Conservation (phyloP, 2,888 invertebrate species). For the Scotopteryx bipunctaria region DNA sequence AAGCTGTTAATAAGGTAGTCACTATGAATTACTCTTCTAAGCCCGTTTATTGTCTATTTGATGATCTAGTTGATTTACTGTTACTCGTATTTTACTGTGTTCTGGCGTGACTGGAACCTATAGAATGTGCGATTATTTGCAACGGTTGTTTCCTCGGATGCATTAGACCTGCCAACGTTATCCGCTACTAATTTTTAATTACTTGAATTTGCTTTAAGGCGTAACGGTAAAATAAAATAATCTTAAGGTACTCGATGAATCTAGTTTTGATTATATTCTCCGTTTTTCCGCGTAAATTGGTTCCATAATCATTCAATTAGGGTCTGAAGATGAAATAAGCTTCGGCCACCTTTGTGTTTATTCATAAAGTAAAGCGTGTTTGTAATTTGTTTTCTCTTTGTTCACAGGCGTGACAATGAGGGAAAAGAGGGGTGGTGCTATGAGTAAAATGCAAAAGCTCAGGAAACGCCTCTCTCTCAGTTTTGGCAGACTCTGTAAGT, state of each 20-base stretch:
- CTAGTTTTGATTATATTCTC: too few relatives aligned
- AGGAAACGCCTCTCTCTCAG: slow-evolving; percentile 97
- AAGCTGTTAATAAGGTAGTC: too few relatives aligned
- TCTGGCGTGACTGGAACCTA: slow-evolving; percentile 52
- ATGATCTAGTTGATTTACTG: neutral
- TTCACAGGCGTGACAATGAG: slow-evolving; percentile 92
- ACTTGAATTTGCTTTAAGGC: neutral
- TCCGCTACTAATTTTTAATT: slow-evolving; percentile 17
- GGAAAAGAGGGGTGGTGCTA: slow-evolving; percentile 95
- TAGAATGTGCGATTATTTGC: slow-evolving; percentile 56
- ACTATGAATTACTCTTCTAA: too few relatives aligned
- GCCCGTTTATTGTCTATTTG: neutral
- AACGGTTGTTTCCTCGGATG: slow-evolving; percentile 45
- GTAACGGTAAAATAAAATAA: neutral
- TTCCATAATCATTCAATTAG: too few relatives aligned
- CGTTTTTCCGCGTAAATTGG: too few relatives aligned
- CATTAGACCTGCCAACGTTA: slow-evolving; percentile 26
- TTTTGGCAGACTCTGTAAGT: slow-evolving; percentile 98
- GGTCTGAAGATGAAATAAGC: neutral
- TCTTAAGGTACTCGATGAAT: too few relatives aligned
- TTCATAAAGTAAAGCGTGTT: slow-evolving; percentile 7
- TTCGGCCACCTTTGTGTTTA: slow-evolving; percentile 2
- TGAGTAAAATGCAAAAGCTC: slow-evolving; percentile 96
- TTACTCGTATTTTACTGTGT: slow-evolving; percentile 22
- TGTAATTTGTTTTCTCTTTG: slow-evolving; percentile 57